Percentiles rank a stretch among this genome's conserved stretches.
phyloP scores from a whole-genome alignment of 2,113 vertebrate genomes.

The Potamarius usumacintae region DNA sequence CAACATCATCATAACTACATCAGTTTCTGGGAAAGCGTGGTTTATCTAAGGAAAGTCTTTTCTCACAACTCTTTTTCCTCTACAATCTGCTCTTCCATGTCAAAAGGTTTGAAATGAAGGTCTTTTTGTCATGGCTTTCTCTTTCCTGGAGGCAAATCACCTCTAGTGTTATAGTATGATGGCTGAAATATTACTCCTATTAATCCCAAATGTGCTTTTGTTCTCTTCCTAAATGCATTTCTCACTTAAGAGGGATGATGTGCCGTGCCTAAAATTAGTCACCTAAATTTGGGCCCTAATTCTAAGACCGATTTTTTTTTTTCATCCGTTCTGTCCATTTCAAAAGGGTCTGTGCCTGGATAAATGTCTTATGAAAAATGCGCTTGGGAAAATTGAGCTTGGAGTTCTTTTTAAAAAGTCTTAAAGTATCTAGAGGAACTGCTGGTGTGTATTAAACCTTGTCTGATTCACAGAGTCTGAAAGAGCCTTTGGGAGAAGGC shows the following conservation, averaged over 20 bases:
- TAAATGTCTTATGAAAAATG: constrained; percentile 10
- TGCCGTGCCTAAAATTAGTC: constrained; percentile 39
- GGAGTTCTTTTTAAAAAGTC: constrained; percentile 15
- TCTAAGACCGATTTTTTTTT: not conserved
- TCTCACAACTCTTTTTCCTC: not conserved
- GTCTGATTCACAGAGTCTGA: constrained; percentile 19
- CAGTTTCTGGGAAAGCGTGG: not conserved
- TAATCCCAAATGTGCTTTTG: constrained; percentile 32
- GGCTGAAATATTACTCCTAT: constrained; percentile 45
- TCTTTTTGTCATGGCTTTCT: not conserved
- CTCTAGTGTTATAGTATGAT: constrained; percentile 22
- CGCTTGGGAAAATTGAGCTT: not conserved
- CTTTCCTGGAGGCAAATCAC: constrained; percentile 36
- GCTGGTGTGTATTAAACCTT: not conserved
- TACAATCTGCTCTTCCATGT: not conserved
- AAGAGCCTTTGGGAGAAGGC: constrained; percentile 6
- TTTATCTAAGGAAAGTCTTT: not conserved
- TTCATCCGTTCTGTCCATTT: not conserved
- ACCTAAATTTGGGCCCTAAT: constrained; percentile 35
- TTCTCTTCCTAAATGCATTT: constrained; percentile 45
- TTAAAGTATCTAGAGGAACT: constrained; percentile 3
- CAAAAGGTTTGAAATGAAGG: not conserved
- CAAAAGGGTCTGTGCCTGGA: not conserved
- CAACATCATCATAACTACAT: not conserved
- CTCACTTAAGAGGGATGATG: constrained; percentile 42